phyloP scores from a whole-genome alignment of 2,113 vertebrate genomes.

The Callospermophilus lateralis region DNA sequence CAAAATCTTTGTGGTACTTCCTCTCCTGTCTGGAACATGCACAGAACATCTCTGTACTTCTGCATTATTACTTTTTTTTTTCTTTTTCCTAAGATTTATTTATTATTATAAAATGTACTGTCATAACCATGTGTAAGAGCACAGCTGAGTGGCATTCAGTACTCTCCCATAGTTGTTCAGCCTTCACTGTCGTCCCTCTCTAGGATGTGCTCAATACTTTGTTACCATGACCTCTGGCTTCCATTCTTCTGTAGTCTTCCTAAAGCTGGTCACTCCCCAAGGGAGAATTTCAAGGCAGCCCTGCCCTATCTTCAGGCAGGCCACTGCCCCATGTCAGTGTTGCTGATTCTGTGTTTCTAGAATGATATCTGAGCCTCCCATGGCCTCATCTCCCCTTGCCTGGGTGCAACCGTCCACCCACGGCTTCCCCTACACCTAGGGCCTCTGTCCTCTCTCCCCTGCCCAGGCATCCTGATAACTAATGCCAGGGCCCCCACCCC shows the following conservation, averaged over 20 bases:
- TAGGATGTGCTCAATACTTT: background rate
- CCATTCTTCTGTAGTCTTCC: background rate
- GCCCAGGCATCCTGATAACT: background rate
- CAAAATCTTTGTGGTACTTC: background rate
- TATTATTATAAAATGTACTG: too few relatives aligned
- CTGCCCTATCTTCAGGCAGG: background rate
- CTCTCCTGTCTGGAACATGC: background rate
- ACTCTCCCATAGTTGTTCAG: rapidly evolving
- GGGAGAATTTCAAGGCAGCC: background rate
- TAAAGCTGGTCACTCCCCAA: too few relatives aligned
- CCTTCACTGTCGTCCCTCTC: background rate
- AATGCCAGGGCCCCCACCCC: too few relatives aligned
- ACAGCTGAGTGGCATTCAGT: background rate
- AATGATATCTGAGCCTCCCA: background rate
- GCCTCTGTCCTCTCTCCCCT: background rate
- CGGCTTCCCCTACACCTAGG: background rate
- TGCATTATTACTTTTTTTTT: background rate
- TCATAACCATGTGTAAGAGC: background rate
- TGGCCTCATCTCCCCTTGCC: background rate
- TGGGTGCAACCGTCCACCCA: background rate
- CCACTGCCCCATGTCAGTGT: rapidly evolving
- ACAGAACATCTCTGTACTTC: background rate
- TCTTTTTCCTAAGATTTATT: background rate
- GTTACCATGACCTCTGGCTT: background rate
- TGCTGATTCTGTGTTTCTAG: background rate